A percentile compares a stretch with the other conserved stretches of the same genome.
phyloP scores from a whole-genome alignment of 1,140 invertebrate species.

The Globodera ellingtonae region DNA sequence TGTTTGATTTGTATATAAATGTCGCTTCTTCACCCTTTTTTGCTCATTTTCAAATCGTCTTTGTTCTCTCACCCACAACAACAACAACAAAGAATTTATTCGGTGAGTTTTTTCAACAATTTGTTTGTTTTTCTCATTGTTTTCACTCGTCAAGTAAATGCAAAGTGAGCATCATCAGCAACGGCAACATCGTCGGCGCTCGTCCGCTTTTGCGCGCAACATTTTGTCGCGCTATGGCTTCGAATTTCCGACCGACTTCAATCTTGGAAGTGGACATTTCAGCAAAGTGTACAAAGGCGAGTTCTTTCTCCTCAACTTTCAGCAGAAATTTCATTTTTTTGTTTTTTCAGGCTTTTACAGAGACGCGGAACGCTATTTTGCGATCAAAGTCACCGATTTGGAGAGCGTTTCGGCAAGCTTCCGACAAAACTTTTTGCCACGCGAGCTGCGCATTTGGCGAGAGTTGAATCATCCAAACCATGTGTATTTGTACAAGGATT shows the following conservation, averaged over 20 bases:
- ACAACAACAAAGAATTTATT: no score
- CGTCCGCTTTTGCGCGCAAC: neutral
- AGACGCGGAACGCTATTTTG: constrained; percentile 60
- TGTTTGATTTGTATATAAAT: no score
- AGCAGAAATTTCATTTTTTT: neutral
- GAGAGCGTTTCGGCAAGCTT: constrained; percentile 75
- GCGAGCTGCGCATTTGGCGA: constrained; percentile 71
- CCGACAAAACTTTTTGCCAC: constrained; percentile 72
- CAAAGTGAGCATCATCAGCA: neutral
- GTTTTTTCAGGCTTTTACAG: constrained; percentile 9
- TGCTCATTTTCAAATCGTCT: no score
- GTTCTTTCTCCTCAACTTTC: neutral
- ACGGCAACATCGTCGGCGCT: neutral
- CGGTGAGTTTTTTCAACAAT: no score
- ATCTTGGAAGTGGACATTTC: constrained; percentile 39
- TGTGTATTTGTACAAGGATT: constrained; percentile 37
- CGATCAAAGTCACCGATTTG: constrained; percentile 77
- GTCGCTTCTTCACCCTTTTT: no score
- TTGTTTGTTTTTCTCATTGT: no score
- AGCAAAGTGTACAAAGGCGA: constrained; percentile 32
- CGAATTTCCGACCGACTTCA: constrained; percentile 28
- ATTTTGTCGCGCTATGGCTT: constrained; percentile 35
- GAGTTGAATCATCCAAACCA: constrained; percentile 70
- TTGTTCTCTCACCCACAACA: no score
- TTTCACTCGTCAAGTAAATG: neutral